Evolutionary conservation across 2,113 vertebrate species (phyloP).

Genomic region (Thamnaconus septentrionalis): DNA sequence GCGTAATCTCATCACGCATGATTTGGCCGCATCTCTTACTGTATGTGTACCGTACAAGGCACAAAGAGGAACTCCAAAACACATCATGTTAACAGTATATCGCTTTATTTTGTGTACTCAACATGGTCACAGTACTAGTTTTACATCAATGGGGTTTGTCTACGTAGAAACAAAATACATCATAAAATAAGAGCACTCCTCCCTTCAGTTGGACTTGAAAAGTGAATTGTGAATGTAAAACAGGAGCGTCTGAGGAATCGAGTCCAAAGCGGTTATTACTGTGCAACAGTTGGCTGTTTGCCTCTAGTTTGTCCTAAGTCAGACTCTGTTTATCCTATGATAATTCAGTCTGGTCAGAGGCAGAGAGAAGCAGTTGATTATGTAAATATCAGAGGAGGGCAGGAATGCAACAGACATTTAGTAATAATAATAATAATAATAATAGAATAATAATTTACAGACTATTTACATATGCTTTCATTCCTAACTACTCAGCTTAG

Average conservation of each 20-base stretch:
- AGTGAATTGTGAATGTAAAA: slow-evolving; percentile 76
- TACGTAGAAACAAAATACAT: slow-evolving; percentile 90
- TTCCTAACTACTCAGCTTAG: slow-evolving; percentile 44
- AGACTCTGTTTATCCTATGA: slow-evolving; percentile 59
- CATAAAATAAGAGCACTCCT: slow-evolving; percentile 84
- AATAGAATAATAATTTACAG: slow-evolving; percentile 77
- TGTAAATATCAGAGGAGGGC: slow-evolving; percentile 71
- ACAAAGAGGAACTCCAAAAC: slow-evolving; percentile 29
- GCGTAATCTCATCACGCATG: no score
- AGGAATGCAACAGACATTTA: slow-evolving; percentile 69
- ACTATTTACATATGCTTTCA: slow-evolving; percentile 79
- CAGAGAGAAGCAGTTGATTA: slow-evolving; percentile 67
- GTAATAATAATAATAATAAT: slow-evolving; percentile 63
- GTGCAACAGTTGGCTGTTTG: slow-evolving; percentile 76
- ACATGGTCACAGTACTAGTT: slow-evolving; percentile 92
- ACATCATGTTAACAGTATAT: slow-evolving; percentile 72
- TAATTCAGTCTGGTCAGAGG: slow-evolving; percentile 72
- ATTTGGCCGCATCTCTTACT: not conserved
- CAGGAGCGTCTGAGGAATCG: slow-evolving; percentile 70
- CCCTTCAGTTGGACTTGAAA: slow-evolving; percentile 76
- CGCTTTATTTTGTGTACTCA: slow-evolving; percentile 89
- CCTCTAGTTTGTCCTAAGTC: slow-evolving; percentile 53
- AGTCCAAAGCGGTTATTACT: slow-evolving; percentile 60
- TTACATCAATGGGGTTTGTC: slow-evolving; percentile 85
- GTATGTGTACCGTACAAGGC: not conserved